Conservation (phyloP, 2,113 vertebrate genomes). For the Trogon melanurus region DNA sequence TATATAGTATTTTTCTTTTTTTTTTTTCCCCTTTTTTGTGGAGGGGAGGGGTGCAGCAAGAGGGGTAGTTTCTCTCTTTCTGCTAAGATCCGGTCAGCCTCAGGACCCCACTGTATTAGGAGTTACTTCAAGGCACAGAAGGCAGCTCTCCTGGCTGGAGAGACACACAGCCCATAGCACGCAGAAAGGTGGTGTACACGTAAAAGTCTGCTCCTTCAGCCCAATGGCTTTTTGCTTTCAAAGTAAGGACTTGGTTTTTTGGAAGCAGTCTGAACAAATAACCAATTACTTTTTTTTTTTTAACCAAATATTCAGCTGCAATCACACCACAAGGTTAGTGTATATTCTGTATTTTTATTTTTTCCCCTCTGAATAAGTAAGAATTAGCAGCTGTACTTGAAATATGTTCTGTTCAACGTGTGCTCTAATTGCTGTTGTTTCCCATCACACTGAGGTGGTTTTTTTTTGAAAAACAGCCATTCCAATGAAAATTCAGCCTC, state of each 20-base stretch:
- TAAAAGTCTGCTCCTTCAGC: background rate
- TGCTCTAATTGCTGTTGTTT: background rate
- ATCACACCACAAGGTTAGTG: background rate
- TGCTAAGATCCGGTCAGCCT: background rate
- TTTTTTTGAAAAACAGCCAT: background rate
- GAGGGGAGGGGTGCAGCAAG: accelerated
- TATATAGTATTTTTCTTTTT: background rate
- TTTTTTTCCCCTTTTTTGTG: too few relatives aligned
- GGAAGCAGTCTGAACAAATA: background rate
- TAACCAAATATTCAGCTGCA: background rate
- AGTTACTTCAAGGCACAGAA: background rate
- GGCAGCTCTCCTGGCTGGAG: background rate
- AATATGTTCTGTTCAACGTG: background rate
- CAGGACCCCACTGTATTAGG: background rate
- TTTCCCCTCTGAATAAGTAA: background rate
- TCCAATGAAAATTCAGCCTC: background rate
- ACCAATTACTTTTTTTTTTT: background rate
- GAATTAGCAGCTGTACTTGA: background rate
- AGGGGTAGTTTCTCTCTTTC: background rate
- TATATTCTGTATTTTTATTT: background rate
- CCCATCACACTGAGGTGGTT: background rate
- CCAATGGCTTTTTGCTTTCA: background rate
- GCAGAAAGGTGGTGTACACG: background rate
- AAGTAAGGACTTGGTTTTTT: background rate
- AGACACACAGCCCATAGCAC: background rate